Evolutionary conservation across 2,113 vertebrate species (phyloP), one percentile per base, ranked within the genome.

Genomic region (Barnardius zonarius): DNA sequence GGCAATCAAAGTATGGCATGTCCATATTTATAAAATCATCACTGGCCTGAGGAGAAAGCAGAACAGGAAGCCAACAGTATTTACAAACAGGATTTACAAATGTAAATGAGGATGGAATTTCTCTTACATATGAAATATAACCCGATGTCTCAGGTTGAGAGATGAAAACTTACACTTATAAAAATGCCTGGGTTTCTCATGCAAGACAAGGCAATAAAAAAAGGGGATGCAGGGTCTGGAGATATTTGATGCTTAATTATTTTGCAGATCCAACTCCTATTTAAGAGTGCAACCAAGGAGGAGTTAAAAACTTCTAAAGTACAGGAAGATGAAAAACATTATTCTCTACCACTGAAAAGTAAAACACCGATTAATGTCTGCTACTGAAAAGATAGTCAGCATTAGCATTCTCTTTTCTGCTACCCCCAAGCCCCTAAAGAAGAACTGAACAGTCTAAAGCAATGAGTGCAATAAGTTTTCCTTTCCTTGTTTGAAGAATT

Each of bases 401-500:
- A 39, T 33, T 7, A 61, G 19, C 44, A 66, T 37, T 62, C 48
- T 86, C 44, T 82, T 57, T 83, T 67, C 66, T 89, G 49, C 77
- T 80, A 44, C 33, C 10, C 30, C 13, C 7, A 90, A 54, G 14
- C 22, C n/a, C 25, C 54, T 51, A 27, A 61, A 90, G n/a, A 61
- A 77, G n/a, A 79, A 33, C 57, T 41, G 73, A 67, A 23, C 16
- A 83, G 25, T 62, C n/a, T 76, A 57, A 86, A 81, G 35, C 37
- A 84, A 31, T 27, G 22, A 75, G 19, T 17, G 30, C 37, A 87
- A 13, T 82, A 94, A 85, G 51, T 76, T 93, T 69, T 13, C 13
- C 52, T 66, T 73, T 89, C 23, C 52, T 91, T 46, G 80, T 63
- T 73, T 86, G 55, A 95, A 90, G 93, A 68, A 89, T 89, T 68